Percentiles rank a stretch among this genome's conserved stretches.
Evolutionary conservation across 2,113 vertebrate genomes (phyloP).

Genomic region (Chaenogobius annularis): DNA sequence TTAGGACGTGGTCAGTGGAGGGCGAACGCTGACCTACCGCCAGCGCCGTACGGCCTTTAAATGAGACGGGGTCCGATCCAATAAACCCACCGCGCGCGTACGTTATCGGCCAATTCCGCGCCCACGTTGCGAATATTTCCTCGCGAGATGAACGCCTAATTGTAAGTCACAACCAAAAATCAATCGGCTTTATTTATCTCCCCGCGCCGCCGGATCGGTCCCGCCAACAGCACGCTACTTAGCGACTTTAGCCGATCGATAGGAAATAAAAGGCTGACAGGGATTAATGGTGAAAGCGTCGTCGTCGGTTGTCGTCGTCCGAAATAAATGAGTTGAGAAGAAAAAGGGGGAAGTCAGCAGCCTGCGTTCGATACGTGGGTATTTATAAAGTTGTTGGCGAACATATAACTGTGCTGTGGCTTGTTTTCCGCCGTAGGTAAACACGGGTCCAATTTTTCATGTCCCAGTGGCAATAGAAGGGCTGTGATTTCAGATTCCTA

Average conservation of each 20-base stretch:
- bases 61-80: not conserved
- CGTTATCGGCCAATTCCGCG: not conserved
- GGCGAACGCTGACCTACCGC: not conserved
- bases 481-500: slow-evolving; percentile 55
- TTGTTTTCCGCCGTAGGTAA: slow-evolving; percentile 22
- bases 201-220: slow-evolving; percentile 22
- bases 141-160: slow-evolving; percentile 37
- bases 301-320: slow-evolving; percentile 17
- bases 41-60: not conserved
- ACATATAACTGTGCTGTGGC: slow-evolving; percentile 50
- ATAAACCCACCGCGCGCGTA: not conserved
- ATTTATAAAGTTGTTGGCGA: slow-evolving; percentile 30
- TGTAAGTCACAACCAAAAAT: slow-evolving; percentile 43
- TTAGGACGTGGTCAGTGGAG: not conserved
- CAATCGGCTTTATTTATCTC: slow-evolving; percentile 49
- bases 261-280: slow-evolving; percentile 57
- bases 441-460: slow-evolving; percentile 32
- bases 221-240: slow-evolving; percentile 38
- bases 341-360: slow-evolving; percentile 1
- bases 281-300: slow-evolving; percentile 48
- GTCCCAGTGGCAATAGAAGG: slow-evolving; percentile 43
- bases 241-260: slow-evolving; percentile 57
- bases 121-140: not conserved
- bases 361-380: slow-evolving; percentile 26
- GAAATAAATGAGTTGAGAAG: slow-evolving; percentile 48